Conservation (phyloP, 2,113 vertebrate species). For the Antidorcas marsupialis region DNA sequence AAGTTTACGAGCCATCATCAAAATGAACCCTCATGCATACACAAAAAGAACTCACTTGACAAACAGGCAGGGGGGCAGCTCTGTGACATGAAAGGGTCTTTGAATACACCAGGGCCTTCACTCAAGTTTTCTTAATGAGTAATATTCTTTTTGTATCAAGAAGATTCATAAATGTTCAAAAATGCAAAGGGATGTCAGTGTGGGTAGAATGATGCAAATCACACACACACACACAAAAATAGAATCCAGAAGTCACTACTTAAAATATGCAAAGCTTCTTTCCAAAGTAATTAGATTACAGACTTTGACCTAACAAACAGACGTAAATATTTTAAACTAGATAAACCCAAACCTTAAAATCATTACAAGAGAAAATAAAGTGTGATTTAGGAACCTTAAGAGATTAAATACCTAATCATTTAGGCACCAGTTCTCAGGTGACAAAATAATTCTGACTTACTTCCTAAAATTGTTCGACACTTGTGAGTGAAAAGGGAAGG, state of each 20-base stretch:
- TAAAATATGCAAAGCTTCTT: conserved; percentile 45
- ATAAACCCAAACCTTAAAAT: neutral
- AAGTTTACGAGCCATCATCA: conserved; percentile 69
- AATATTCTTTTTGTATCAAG: conserved; percentile 31
- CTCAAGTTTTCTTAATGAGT: conserved; percentile 66
- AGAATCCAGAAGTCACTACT: conserved; percentile 55
- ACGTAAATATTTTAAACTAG: neutral
- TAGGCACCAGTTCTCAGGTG: neutral
- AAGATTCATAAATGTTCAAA: conserved; percentile 50
- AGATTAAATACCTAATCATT: conserved; percentile 13
- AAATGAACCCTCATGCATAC: conserved; percentile 63
- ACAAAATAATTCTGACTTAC: neutral
- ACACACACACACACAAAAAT: neutral
- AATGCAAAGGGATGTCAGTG: conserved; percentile 10
- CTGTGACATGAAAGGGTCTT: conserved; percentile 67
- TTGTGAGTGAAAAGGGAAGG: conserved; percentile 24
- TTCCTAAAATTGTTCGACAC: neutral
- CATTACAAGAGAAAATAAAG: neutral
- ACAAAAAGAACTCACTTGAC: conserved; percentile 64
- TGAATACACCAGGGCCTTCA: conserved; percentile 26
- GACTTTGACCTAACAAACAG: neutral
- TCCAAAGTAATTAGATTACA: conserved; percentile 56
- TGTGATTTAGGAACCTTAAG: neutral
- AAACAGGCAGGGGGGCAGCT: conserved; percentile 37
- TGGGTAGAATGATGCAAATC: conserved; percentile 43